phyloP scores from a whole-genome alignment of 2,888 invertebrate species.

The Drosophila borborema region DNA sequence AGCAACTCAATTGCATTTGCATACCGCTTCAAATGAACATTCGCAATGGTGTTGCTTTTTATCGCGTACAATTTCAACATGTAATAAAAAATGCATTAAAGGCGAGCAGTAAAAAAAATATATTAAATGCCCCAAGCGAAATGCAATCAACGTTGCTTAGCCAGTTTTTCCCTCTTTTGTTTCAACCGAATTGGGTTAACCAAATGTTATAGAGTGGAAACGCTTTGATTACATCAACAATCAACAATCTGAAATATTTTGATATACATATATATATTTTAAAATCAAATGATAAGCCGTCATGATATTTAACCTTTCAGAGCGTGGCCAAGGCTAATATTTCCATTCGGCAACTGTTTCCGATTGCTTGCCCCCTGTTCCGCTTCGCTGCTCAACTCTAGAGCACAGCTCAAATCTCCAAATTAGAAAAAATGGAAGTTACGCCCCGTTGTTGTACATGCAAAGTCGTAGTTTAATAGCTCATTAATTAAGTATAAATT shows the following conservation, averaged over 20 bases:
- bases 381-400: conserved; percentile 60
- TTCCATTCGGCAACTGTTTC: conserved; percentile 25
- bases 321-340: conserved; percentile 46
- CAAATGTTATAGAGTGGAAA: conserved; percentile 21
- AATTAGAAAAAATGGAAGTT: conserved; percentile 35
- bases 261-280: background rate
- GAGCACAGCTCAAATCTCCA: conserved; percentile 18
- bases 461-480: conserved; percentile 49
- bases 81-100: conserved; percentile 39
- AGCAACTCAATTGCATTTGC: background rate
- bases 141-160: background rate
- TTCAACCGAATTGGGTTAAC: conserved; percentile 28
- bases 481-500: conserved; percentile 67
- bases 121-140: conserved; percentile 14
- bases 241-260: conserved; percentile 1
- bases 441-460: conserved; percentile 52
- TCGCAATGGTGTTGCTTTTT: conserved; percentile 10
- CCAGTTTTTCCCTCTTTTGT: conserved; percentile 6
- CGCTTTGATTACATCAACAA: conserved; percentile 18
- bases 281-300: background rate
- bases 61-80: conserved; percentile 1
- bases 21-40: background rate
- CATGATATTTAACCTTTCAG: conserved; percentile 17
- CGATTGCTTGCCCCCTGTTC: conserved; percentile 40
- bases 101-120: conserved; percentile 21